These are phyloP conservation scores for Microtus montanus DNA, from an alignment of 2,113 vertebrate genomes.

Conservation along the genomic window DNA sequence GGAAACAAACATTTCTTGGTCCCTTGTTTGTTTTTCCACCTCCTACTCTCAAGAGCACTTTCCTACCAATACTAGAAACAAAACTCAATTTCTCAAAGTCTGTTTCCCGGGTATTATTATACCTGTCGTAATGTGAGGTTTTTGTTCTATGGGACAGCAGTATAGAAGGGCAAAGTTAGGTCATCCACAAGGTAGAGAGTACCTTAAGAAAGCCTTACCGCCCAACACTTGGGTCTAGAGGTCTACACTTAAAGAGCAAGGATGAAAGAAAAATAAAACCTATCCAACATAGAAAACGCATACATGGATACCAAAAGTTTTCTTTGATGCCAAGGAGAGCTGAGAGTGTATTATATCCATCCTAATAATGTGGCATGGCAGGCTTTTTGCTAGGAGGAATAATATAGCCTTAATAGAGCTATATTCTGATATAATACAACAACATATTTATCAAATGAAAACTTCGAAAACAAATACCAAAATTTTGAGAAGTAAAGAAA, in stretches of 20 bases:
- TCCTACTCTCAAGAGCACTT: background rate
- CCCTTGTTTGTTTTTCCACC: background rate
- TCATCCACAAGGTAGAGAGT: background rate
- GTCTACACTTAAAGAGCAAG: background rate
- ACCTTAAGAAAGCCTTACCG: background rate
- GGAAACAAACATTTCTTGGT: background rate
- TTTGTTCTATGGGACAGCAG: background rate
- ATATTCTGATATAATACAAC: background rate
- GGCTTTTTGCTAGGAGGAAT: background rate
- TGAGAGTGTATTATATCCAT: background rate
- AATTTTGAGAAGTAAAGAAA: background rate
- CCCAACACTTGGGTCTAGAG: background rate
- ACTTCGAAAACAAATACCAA: conserved; percentile 2
- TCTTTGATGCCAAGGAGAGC: background rate
- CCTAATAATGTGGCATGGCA: background rate
- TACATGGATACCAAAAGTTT: background rate
- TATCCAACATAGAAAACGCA: background rate
- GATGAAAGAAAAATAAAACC: background rate
- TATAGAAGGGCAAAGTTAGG: background rate
- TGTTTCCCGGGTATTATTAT: background rate
- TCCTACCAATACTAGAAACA: background rate
- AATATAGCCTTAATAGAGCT: background rate
- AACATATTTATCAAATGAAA: conserved; percentile 27
- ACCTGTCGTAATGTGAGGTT: background rate
- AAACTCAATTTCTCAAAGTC: background rate